Percentiles rank a stretch among this genome's conserved stretches.
phyloP scores from a whole-genome alignment of 2,113 vertebrate species.

The Gavialis gangeticus region DNA sequence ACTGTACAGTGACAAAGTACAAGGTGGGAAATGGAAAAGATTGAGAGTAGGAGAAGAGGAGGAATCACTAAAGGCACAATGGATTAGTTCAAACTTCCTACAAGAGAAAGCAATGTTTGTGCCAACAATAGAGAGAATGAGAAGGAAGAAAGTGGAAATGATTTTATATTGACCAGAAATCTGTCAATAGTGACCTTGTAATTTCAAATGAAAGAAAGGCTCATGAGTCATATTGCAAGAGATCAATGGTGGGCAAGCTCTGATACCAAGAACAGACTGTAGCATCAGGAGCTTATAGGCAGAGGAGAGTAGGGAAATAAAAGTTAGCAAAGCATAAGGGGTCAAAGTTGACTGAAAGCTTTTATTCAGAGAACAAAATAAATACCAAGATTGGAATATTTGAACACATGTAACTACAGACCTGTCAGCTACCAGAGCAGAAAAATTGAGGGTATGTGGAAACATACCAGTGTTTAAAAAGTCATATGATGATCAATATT shows the following conservation, averaged over 20 bases:
- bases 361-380: neutral
- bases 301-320: neutral
- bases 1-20: neutral
- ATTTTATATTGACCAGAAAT: neutral
- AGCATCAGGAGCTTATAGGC: neutral
- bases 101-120: neutral
- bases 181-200: neutral
- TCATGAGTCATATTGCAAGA: neutral
- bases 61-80: neutral
- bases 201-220: neutral
- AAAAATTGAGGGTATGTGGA: neutral
- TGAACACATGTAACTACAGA: neutral
- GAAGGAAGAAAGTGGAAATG: neutral
- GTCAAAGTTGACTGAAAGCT: neutral
- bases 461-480: neutral
- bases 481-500: neutral
- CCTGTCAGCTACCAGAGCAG: neutral
- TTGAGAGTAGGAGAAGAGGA: neutral
- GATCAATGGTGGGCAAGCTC: neutral
- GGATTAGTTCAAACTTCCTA: neutral
- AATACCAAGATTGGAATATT: neutral
- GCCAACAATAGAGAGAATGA: neutral
- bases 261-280: neutral
- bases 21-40: neutral
- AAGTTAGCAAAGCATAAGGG: neutral